Evolutionary conservation across 30 jellyfish, hydroid and myxozoan genomes (phyloP).

Genomic region (Catostylus mosaicus): DNA sequence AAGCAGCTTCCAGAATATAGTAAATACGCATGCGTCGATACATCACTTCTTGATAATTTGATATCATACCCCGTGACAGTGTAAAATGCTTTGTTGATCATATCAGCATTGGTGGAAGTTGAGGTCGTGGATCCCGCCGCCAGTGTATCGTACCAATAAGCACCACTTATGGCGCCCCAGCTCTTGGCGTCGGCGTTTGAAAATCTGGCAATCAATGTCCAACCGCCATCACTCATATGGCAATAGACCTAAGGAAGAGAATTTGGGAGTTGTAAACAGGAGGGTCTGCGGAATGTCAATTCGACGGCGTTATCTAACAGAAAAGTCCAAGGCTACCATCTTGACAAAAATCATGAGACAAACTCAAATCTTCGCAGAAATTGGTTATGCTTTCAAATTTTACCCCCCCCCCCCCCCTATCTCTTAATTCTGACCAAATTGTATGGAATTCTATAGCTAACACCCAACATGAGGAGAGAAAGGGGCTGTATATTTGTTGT

Average conservation of each 20-base stretch:
- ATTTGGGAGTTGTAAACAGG: not conserved
- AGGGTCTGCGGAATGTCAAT: not conserved
- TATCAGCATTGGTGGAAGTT: constrained; percentile 29
- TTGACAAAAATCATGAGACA: too few species aligned
- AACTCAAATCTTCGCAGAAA: too few species aligned
- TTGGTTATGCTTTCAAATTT: too few species aligned
- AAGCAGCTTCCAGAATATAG: constrained; percentile 26
- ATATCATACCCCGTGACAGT: constrained; percentile 10
- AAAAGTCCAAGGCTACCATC: too few species aligned
- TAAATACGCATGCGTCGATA: not conserved
- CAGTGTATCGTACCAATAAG: constrained; percentile 29
- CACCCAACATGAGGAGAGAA: too few species aligned
- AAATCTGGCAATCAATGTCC: constrained; percentile 67
- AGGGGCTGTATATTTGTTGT: too few species aligned
- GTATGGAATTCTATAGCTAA: too few species aligned
- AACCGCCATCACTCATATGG: constrained; percentile 46
- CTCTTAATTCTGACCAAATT: too few species aligned
- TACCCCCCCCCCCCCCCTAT: too few species aligned
- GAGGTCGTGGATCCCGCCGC: constrained; percentile 36
- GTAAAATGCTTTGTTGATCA: constrained; percentile 52
- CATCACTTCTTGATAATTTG: constrained; percentile 36
- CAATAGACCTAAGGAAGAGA: constrained; percentile 36
- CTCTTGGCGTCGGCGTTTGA: constrained; percentile 53
- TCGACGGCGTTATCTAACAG: not conserved
- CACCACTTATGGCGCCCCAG: constrained; percentile 37